Evolutionary conservation across 2,888 invertebrate genomes (phyloP).

Genomic region (Rotaria macrura): DNA sequence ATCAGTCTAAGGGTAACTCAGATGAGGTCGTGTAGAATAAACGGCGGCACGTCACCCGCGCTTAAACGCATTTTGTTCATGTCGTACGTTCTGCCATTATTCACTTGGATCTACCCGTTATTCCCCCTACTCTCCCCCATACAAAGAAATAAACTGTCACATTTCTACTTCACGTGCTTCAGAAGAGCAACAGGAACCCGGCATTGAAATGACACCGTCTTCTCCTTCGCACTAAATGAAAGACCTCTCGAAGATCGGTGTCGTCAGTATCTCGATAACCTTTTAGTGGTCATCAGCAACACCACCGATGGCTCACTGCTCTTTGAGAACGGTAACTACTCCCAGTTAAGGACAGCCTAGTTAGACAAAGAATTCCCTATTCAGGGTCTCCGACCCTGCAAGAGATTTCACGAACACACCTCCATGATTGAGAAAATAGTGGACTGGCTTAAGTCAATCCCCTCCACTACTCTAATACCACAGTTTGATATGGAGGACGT

Average conservation of each 20-base stretch:
- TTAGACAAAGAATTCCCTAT: no score
- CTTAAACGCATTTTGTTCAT: background rate
- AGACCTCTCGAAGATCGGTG: no score
- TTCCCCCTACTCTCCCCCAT: background rate
- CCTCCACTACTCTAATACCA: background rate
- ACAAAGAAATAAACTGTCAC: background rate
- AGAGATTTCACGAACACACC: background rate
- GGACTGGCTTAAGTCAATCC: background rate
- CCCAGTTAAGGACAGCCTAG: no score
- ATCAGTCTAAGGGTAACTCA: background rate
- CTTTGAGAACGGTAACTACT: no score
- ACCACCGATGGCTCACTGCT: no score
- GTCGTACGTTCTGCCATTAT: background rate
- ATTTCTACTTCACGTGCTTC: background rate
- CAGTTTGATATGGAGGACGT: background rate
- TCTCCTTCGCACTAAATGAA: no score
- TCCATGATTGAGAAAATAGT: background rate
- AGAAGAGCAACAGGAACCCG: no score
- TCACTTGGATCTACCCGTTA: background rate
- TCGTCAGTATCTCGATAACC: no score
- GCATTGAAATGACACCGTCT: no score
- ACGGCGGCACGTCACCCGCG: background rate
- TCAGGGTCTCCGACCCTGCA: background rate
- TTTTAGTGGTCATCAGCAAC: no score
- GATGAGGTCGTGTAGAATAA: background rate